phyloP scores from a whole-genome alignment of 2,888 invertebrate species.

The Drosophila kambysellisi region DNA sequence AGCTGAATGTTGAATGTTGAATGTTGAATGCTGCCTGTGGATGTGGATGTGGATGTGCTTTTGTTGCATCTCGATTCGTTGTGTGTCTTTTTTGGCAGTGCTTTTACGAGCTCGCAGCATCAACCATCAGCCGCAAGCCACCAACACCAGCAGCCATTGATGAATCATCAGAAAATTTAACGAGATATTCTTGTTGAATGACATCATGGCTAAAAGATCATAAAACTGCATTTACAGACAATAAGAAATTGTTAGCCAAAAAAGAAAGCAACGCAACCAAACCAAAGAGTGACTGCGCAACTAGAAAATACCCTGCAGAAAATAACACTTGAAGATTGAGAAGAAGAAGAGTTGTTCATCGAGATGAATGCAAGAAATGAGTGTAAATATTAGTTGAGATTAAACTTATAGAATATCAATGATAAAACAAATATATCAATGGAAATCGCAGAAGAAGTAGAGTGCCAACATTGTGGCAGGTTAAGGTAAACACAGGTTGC shows the following conservation, averaged over 20 bases:
- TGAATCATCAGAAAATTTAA: slow-evolving; percentile 76
- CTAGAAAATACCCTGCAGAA: neutral
- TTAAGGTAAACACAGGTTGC: slow-evolving; percentile 2
- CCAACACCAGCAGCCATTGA: slow-evolving; percentile 40
- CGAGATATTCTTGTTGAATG: slow-evolving; percentile 69
- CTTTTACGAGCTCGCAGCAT: slow-evolving; percentile 39
- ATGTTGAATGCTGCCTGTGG: neutral
- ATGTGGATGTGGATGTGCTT: slow-evolving; percentile 34
- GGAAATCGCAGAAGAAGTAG: neutral
- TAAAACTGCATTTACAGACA: slow-evolving; percentile 3
- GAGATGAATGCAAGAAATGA: slow-evolving; percentile 2
- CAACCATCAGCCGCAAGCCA: slow-evolving; percentile 6
- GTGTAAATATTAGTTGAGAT: slow-evolving; percentile 11
- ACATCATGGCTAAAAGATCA: slow-evolving; percentile 58
- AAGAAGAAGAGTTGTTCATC: neutral
- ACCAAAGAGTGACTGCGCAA: neutral
- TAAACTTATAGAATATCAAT: slow-evolving; percentile 28
- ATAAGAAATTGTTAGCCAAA: neutral
- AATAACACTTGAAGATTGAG: slow-evolving; percentile 2
- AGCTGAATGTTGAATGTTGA: slow-evolving; percentile 43
- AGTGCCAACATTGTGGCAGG: slow-evolving; percentile 6
- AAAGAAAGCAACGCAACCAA: neutral
- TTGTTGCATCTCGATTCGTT: slow-evolving; percentile 39
- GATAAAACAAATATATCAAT: slow-evolving; percentile 39
- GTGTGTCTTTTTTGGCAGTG: slow-evolving; percentile 29